Percentiles rank a stretch among this genome's conserved stretches.
phyloP scores from a whole-genome alignment of 1,140 invertebrate genomes.

The Drosophila malerkotliana region DNA sequence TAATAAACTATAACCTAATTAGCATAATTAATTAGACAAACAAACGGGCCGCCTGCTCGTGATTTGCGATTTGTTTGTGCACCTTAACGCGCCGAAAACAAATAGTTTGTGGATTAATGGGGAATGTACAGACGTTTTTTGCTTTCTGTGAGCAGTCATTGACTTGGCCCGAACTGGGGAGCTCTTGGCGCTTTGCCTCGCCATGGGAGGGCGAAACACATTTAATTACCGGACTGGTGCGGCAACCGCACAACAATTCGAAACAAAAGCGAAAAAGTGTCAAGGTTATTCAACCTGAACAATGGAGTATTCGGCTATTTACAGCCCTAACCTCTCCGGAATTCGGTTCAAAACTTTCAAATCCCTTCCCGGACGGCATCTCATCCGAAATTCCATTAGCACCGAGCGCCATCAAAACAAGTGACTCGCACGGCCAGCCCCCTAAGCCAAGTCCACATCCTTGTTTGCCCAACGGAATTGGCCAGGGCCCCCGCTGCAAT shows the following conservation, averaged over 20 bases:
- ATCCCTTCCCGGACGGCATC: conserved; percentile 10
- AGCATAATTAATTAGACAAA: conserved; percentile 34
- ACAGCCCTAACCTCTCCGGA: conserved; percentile 23
- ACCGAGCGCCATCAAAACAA: conserved; percentile 26
- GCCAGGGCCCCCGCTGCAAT: conserved; percentile 12
- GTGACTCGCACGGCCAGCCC: conserved; percentile 20
- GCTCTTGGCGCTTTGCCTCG: conserved; percentile 21
- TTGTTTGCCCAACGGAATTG: conserved; percentile 25
- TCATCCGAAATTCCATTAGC: conserved; percentile 57
- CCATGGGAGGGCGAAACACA: conserved; percentile 37
- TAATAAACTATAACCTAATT: conserved; percentile 33
- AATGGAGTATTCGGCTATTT: conserved; percentile 28
- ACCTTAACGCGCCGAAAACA: conserved; percentile 8
- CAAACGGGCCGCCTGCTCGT: background rate
- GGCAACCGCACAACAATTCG: conserved; percentile 7
- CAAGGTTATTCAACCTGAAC: conserved; percentile 65
- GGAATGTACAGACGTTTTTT: background rate
- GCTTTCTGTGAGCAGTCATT: conserved; percentile 28
- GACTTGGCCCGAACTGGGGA: conserved; percentile 21
- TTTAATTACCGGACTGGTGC: conserved; percentile 34
- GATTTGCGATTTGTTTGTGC: conserved; percentile 24
- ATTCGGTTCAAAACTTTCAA: conserved; percentile 23
- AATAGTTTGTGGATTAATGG: conserved; percentile 3
- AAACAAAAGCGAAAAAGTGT: conserved; percentile 43
- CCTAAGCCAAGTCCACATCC: conserved; percentile 39